Conservation (phyloP, 2,113 vertebrate species). For the Daboia siamensis region DNA sequence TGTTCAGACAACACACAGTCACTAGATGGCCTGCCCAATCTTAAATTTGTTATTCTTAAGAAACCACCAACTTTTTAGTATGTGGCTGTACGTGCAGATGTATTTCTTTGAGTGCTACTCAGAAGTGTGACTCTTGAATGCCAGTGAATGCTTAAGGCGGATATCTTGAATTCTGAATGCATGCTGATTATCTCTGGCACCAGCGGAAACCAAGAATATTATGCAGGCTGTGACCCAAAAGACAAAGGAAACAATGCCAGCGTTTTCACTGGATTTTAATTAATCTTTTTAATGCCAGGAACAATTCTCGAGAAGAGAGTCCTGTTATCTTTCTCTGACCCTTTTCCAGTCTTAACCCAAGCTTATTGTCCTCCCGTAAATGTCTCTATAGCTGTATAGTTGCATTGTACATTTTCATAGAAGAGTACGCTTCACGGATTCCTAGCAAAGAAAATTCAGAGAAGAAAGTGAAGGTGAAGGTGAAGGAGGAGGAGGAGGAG, state of each 20-base stretch:
- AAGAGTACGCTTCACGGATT: background rate
- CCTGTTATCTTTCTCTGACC: background rate
- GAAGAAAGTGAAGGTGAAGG: background rate
- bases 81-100: background rate
- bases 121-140: conserved; percentile 12
- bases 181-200: conserved; percentile 20
- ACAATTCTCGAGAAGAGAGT: background rate
- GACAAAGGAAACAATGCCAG: conserved; percentile 13
- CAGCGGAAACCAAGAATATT: conserved; percentile 7
- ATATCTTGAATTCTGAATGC: background rate
- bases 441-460: background rate
- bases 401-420: background rate
- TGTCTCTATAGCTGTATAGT: background rate
- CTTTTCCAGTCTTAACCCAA: background rate
- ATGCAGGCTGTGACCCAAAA: conserved; percentile 18
- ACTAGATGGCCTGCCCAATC: background rate
- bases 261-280: conserved; percentile 6
- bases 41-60: background rate
- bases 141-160: conserved; percentile 16
- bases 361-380: background rate
- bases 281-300: conserved; percentile 7
- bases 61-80: background rate
- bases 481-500: too few relatives aligned
- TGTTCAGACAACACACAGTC: background rate
- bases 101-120: background rate